Base-by-base conservation (phyloP, 2,797 vertebrate species). In the Champsocephalus esox region DNA sequence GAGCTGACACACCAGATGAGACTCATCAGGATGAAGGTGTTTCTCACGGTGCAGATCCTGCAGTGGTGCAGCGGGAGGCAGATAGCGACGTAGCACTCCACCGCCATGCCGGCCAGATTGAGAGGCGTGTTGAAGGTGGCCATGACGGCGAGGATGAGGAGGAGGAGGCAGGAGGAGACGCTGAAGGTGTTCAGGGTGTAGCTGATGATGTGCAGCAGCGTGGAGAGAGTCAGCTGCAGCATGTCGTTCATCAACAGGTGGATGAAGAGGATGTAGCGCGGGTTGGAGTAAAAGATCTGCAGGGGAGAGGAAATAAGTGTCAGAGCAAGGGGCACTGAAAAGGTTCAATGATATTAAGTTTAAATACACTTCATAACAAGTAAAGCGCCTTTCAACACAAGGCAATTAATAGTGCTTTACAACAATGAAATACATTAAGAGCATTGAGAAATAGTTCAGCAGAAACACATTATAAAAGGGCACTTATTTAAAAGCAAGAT, bases 241-340 rank as follows among this genome's bases (percentile, higher is more conserved):
- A 91, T 93, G 80, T 94, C 92, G 44, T 93, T 94, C 13, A 93
- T 58, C 51, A 93, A 92, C 69, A 94, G 84, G 79, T 93, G 89
- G 78, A 92, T 90, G 70, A 92, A 94, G 49, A 93, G 82, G 28
- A 93, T 90, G 79, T 94, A 94, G 8, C 91, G 91, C 17, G 92
- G 82, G 67, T 89, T 88, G 1, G 65, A 54, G 1, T 10, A 50
- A 38, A 91, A 83, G 28, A 87, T 67, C 81, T 86, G 50, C 0
- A 21, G 56, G 59, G 52, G 3, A 3, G 9, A 50, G 12, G 0
- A 8, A 34, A 34, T 34, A 34, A 48, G 19, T 7, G 1, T 14
- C 32, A 34, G 14, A 34, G 34, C 34, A 34, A 28, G 28, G 28
- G 28, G 28, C 28, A 4, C 34, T 34, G 34, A 34, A 34, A 4